These are phyloP conservation scores for Poeciliopsis paucimaculata DNA, from an alignment of 2,797 vertebrate genomes.

Conservation along the genomic window DNA sequence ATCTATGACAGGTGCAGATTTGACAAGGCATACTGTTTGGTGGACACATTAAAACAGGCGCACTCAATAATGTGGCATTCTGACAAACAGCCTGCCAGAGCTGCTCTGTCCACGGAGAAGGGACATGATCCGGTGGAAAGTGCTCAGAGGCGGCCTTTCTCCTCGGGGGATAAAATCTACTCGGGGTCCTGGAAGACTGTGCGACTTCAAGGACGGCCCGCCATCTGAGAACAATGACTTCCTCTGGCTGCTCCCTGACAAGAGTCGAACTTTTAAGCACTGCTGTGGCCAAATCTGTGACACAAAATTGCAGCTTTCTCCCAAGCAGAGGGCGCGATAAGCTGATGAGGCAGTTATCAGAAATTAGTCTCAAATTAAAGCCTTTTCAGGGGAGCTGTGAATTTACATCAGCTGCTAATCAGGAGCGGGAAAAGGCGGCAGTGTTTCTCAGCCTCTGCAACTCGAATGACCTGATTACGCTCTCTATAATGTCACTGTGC, in stretches of 20 bases:
- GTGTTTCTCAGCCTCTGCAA: conserved; percentile 16
- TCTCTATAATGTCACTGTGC: neutral
- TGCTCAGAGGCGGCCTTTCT: conserved; percentile 46
- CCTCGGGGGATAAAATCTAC: conserved; percentile 57
- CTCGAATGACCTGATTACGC: conserved; percentile 17
- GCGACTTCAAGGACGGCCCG: conserved; percentile 64
- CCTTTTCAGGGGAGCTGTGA: conserved; percentile 40
- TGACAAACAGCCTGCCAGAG: conserved; percentile 72
- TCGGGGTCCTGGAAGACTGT: conserved; percentile 64
- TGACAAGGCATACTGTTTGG: conserved; percentile 44
- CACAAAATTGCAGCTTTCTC: conserved; percentile 48
- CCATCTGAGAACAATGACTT: conserved; percentile 42
- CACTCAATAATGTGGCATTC: conserved; percentile 69
- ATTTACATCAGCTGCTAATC: conserved; percentile 53
- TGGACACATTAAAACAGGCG: conserved; percentile 53
- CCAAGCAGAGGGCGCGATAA: conserved; percentile 39
- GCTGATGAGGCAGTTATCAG: conserved; percentile 66
- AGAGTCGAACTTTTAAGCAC: conserved; percentile 30
- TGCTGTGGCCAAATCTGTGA: conserved; percentile 35
- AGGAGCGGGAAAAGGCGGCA: conserved; percentile 17
- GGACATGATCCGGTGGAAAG: conserved; percentile 54
- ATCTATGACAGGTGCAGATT: conserved; percentile 35
- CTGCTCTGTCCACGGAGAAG: conserved; percentile 48
- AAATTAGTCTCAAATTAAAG: conserved; percentile 57
- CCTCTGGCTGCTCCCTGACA: conserved; percentile 33